Conservation (phyloP, 2,797 vertebrate genomes). For the Hipposideros larvatus region DNA sequence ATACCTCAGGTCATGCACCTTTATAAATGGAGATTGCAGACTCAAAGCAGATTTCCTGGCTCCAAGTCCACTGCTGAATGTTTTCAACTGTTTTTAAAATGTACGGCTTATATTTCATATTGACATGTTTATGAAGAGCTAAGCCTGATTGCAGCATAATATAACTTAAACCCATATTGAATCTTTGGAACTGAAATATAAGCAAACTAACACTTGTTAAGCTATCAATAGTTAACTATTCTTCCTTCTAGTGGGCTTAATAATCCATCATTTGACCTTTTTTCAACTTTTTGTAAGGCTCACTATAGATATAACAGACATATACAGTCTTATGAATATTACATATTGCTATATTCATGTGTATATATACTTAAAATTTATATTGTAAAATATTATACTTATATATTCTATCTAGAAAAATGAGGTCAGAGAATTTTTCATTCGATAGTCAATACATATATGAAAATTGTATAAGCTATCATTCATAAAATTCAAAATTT, state of each 20-base stretch:
- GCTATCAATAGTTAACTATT: constrained; percentile 28
- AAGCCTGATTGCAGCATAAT: constrained; percentile 64
- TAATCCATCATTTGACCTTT: constrained; percentile 55
- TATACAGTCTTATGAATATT: background rate
- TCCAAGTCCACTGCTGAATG: background rate
- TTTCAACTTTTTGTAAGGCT: constrained; percentile 18
- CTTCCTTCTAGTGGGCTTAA: constrained; percentile 43
- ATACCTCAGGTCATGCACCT: background rate
- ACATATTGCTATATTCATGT: background rate
- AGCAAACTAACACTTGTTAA: constrained; percentile 67
- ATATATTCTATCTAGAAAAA: constrained; percentile 33
- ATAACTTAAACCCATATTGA: constrained; percentile 51
- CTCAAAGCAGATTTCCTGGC: constrained; percentile 29
- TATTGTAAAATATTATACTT: constrained; percentile 37
- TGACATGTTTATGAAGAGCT: constrained; percentile 78
- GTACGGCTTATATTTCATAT: constrained; percentile 74
- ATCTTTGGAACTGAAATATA: constrained; percentile 64
- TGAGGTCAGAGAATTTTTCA: background rate
- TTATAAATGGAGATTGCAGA: constrained; percentile 13
- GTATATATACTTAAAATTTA: constrained; percentile 13
- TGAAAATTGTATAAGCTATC: constrained; percentile 16
- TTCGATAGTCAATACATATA: background rate
- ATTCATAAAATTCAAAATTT: constrained; percentile 55
- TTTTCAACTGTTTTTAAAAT: constrained; percentile 70
- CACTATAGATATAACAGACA: background rate